Percentiles rank a stretch among this genome's conserved stretches.
Evolutionary conservation across 2,888 invertebrate genomes (phyloP).

Genomic region (Amphimallon solstitiale): DNA sequence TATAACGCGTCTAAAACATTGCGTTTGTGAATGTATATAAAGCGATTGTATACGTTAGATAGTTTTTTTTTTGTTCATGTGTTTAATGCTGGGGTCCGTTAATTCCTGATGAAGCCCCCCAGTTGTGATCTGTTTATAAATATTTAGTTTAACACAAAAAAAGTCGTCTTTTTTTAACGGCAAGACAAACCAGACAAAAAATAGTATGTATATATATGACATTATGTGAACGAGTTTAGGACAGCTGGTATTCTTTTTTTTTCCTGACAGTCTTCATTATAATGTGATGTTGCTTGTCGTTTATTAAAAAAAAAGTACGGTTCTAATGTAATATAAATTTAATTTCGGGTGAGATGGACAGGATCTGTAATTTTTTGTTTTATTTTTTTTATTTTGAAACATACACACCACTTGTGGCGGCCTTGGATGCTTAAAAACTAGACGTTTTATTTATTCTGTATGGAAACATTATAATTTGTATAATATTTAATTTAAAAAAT

Average conservation of each 20-base stretch:
- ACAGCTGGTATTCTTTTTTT: slow-evolving; percentile 55
- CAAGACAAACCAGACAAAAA: slow-evolving; percentile 48
- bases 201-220: slow-evolving; percentile 56
- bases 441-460: not conserved
- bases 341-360: slow-evolving; percentile 1
- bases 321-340: slow-evolving; percentile 36
- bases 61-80: slow-evolving; percentile 4
- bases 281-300: slow-evolving; percentile 11
- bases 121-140: slow-evolving; percentile 49
- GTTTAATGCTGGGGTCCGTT: slow-evolving; percentile 47
- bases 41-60: slow-evolving; percentile 7
- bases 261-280: slow-evolving; percentile 5
- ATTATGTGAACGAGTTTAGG: slow-evolving; percentile 57
- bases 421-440: not conserved
- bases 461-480: no score
- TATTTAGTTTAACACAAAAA: slow-evolving; percentile 45
- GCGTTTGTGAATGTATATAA: not conserved
- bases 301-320: slow-evolving; percentile 21
- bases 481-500: no score
- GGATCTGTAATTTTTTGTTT: slow-evolving; percentile 8
- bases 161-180: slow-evolving; percentile 42
- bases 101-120: slow-evolving; percentile 41
- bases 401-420: not conserved
- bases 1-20: no score
- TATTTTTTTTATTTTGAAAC: not conserved